Base-by-base conservation (phyloP, 2,888 invertebrate species). In the Branchipolynoe longqiensis region DNA sequence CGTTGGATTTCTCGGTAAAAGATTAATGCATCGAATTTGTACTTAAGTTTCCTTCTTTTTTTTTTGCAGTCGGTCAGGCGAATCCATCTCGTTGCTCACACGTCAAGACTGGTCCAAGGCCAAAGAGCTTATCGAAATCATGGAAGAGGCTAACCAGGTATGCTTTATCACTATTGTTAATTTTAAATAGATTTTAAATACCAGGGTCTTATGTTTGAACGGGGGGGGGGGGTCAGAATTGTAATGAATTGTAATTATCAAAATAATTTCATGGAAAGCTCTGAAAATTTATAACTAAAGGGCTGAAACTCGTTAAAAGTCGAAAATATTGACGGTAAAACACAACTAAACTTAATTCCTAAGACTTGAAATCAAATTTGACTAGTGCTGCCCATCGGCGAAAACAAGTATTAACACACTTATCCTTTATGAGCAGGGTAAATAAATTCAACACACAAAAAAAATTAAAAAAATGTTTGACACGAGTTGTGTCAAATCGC, bases 121-220 rank as follows among this genome's bases (percentile, higher is more conserved):
- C 0, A 94, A 95, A 86, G 96, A 97, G 84, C 94, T 99, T 1
- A 97, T 98, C 58, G 95, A 95, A 81, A 98, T 99, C 87, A 94
- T 99, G 83, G 96, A 97, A 91, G 98, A 98, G 94, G 98, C 98
- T 0, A 95, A 96, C 88, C 98, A 96, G 92, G 94, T 94, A 86
- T 86, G 74, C 4, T 22, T 18, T 38, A 12, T 69, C 41, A 38
- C 1, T n/a, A n/a, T n/a, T n/a, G n/a, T n/a, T n/a, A n/a, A n/a
- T n/a, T n/a, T n/a, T n/a, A n/a, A n/a, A n/a, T n/a, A n/a, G n/a
- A n/a, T n/a, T n/a, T n/a, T n/a, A n/a, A n/a, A n/a, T n/a, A n/a
- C n/a, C n/a, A n/a, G n/a, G n/a, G n/a, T n/a, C n/a, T n/a, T n/a
- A n/a, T n/a, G n/a, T n/a, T n/a, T n/a, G n/a, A n/a, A n/a, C n/a